Evolutionary conservation across 1,140 invertebrate genomes (phyloP), one percentile per base, ranked within the genome.

Genomic region (Aphaenogaster ashmeadi): DNA sequence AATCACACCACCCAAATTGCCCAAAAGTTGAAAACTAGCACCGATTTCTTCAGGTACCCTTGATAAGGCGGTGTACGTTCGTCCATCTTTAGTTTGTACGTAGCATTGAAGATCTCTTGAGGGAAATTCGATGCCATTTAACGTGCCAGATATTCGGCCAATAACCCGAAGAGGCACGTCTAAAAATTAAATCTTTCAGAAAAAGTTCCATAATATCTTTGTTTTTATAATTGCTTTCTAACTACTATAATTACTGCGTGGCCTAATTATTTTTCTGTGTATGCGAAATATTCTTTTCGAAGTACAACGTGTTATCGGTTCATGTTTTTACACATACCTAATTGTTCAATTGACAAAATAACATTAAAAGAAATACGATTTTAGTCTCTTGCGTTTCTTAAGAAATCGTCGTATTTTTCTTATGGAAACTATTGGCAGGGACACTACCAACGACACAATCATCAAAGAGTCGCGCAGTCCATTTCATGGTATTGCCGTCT

Each of bases 91-190:
- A 4, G 98, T 98, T 3, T 99, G 97, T 0, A 99, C 97, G 94
- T 99, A 99, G 0, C 98, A 98, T 95, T 99, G 99, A 71, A 99
- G 96, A 93, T 99, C 98, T n/a, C 98, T 96, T 52, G 98, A 96
- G 13, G 97, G 96, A 3, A 99, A 95, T 21, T 96, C 94, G 38
- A 97, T 94, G 27, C 97, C 97, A 93, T 99, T 99, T 0, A 99
- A 94, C 72, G 93, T 96, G 11, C 98, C 98, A 75, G 96, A 96
- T 2, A 99, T 95, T 94, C 98, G 98, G 2, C 99, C 99, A 86
- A 97, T 98, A 0, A 99, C 97, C 92, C 99, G 96, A 67, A 99
- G 96, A 0, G 98, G 98, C 3, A 97, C 95, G 91, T 97, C 98
- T 98, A 92, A 18, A 94, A 94, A 87, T 58, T 88, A 7, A 58